Conservation (phyloP, 2,888 invertebrate species). For the Tenthredo distinguenda region DNA sequence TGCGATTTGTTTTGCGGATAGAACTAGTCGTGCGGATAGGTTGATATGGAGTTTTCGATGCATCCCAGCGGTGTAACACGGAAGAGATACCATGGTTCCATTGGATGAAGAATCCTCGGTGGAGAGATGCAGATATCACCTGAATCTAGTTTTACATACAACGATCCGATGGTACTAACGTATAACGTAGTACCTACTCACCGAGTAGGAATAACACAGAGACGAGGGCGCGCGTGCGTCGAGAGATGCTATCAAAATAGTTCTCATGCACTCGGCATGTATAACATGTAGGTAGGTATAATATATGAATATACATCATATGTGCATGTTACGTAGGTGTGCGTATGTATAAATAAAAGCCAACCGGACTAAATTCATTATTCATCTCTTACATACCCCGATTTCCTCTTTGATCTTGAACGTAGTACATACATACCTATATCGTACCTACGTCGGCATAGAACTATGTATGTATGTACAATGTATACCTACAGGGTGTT, state of each 20-base stretch:
- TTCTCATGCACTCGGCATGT: slow-evolving; percentile 38
- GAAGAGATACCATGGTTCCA: background rate
- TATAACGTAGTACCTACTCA: background rate
- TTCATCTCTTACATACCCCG: slow-evolving; percentile 34
- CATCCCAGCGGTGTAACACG: background rate
- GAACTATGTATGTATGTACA: background rate
- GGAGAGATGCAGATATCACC: slow-evolving; percentile 24
- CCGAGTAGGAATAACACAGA: background rate
- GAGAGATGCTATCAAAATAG: slow-evolving; percentile 45
- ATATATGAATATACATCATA: slow-evolving; percentile 19
- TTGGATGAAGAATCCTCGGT: background rate
- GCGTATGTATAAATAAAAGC: slow-evolving; percentile 26
- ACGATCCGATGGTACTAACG: slow-evolving; percentile 11
- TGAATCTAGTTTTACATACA: slow-evolving; percentile 31
- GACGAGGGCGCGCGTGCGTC: background rate
- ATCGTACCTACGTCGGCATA: background rate
- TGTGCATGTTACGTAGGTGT: slow-evolving; percentile 9
- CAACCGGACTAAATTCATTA: slow-evolving; percentile 43
- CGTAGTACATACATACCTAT: background rate
- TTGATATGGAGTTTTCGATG: background rate
- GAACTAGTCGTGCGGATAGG: background rate
- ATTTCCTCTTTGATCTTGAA: slow-evolving; percentile 22
- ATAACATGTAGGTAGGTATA: background rate
- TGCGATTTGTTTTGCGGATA: background rate
- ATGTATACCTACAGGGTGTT: slow-evolving; percentile 21